Evolutionary conservation across 2,888 invertebrate genomes (phyloP), one percentile per base, ranked within the genome.

Genomic region (Palloptera scutellata): DNA sequence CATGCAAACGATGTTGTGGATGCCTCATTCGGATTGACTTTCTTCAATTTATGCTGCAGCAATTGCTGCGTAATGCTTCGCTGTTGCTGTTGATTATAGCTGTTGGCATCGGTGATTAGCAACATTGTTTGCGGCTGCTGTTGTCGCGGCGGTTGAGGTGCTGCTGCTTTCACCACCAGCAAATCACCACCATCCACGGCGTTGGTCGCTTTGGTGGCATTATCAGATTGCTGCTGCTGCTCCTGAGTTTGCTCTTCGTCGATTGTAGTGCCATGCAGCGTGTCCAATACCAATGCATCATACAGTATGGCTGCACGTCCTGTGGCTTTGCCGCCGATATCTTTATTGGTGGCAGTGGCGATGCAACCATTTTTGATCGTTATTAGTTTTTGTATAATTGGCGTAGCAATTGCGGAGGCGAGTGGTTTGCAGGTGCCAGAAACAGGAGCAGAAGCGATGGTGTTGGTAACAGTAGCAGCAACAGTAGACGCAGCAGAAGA

Each of bases 251-350:
- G 30, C 0, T 73, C 77, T 5, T 79, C 78, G 19, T 78, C 78
- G 0, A 78, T 75, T 9, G 78, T 78, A 58, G 80, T 77, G 57
- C 80, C 82, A 65, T 83, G 81, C 67, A 84, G 67, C 1, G 84
- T 80, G 66, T 83, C 83, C 66, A 83, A 69, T 13, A 83, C 84
- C 41, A 83, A 60, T 15, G 83, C 84, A 73, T 83, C 83, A 62
- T 83, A 83, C 12, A 83, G 74, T 69, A 83, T 79, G 9, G 81
- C 81, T 1, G 81, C 79, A 30, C 82, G 76, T 53, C 82, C 82
- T 4, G 81, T 80, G 8, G 80, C 75, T 48, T 80, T 82, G 15
- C 69, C 64, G 48, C 59, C 64, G 45, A 66, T 19, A 19, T 12
- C 57, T 12, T 40, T 41, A 30, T 41, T 62, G 48, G 62, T n/a